Base-by-base conservation (phyloP, 2,888 invertebrate species). In the Caenorhabditis uteleia region DNA sequence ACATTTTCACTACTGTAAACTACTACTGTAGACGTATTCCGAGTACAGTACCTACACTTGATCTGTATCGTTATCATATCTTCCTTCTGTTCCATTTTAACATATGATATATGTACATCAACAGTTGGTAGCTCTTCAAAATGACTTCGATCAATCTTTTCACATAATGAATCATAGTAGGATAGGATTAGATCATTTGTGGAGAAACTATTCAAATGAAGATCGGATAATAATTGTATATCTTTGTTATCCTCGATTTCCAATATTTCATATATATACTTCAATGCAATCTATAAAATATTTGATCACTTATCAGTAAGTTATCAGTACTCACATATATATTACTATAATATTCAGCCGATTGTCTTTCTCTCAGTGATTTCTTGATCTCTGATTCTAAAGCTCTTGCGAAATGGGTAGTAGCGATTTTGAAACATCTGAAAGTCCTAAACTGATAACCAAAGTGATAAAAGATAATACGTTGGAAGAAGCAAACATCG, bases 321-420 rank as follows among this genome's bases (percentile, higher is more conserved):
- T n/a, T n/a, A n/a, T n/a, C n/a, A 20, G 40, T 18, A 55, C 60
- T 47, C 27, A 70, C 70, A 44, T 70, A 70, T 18, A 70, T 58
- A 44, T 67, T 62, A 31, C 64, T 47, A 46, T 70, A 70, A 31
- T 70, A 70, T 20, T 70, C 70, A 8, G 67, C 60, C 29, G 56
- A 45, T 26, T 70, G 70, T n/a, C 29, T 26, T 10, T 60, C 51
- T 34, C 45, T 44, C 14, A 70, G 43, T 33, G 54, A 49, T 40
- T 51, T 56, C 6, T 46, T 43, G 14, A 70, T 54, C 31, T 67
- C 53, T 7, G 38, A 20, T 31, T 70, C 70, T 16, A 70, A 10
- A 2, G 45, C 49, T 0, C 39, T 27, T 1, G 54, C 53, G 10
- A 64, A 46, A 21, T 49, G 54, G 12, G 33, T 36, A 10, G 57